Conservation (phyloP, 2,797 vertebrate species). For the Potorous gilbertii region DNA sequence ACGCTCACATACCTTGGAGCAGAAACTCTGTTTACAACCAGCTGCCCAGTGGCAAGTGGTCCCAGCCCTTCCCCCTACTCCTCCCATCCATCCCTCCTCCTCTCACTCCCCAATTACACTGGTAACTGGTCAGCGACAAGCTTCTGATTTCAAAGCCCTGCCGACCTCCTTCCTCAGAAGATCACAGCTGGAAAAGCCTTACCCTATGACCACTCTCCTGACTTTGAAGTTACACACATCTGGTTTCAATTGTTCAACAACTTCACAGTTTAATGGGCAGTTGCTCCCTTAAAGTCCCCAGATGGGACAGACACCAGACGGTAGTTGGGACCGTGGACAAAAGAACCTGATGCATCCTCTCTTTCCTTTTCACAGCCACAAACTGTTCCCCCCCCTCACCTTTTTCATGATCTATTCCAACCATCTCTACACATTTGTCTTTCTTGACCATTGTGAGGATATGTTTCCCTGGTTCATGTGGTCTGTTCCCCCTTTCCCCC, state of each 20-base stretch:
- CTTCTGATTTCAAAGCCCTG: conserved; percentile 83
- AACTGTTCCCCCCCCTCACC: conserved; percentile 17
- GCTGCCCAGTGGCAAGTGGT: conserved; percentile 33
- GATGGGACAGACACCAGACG: conserved; percentile 51
- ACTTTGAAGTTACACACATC: conserved; percentile 88
- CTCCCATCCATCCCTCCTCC: neutral
- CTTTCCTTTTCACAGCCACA: conserved; percentile 78
- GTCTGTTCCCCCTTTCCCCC: conserved; percentile 71
- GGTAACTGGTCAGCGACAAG: conserved; percentile 75
- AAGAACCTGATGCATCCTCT: conserved; percentile 72
- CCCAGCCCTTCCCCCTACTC: neutral
- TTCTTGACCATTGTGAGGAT: conserved; percentile 56
- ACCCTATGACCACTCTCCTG: conserved; percentile 79
- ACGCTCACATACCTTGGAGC: neutral
- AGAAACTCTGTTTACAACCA: neutral
- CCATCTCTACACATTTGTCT: conserved; percentile 3
- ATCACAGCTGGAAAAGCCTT: conserved; percentile 78
- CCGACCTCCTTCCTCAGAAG: conserved; percentile 77
- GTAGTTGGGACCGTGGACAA: conserved; percentile 52
- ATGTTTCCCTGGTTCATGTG: conserved; percentile 55
- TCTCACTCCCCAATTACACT: conserved; percentile 27
- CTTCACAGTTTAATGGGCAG: conserved; percentile 82
- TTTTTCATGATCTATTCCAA: conserved; percentile 77
- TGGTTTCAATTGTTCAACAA: conserved; percentile 85
- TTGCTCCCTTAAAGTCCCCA: conserved; percentile 78